Evolutionary conservation across 2,888 invertebrate species (phyloP).

Genomic region (Euphydryas editha): DNA sequence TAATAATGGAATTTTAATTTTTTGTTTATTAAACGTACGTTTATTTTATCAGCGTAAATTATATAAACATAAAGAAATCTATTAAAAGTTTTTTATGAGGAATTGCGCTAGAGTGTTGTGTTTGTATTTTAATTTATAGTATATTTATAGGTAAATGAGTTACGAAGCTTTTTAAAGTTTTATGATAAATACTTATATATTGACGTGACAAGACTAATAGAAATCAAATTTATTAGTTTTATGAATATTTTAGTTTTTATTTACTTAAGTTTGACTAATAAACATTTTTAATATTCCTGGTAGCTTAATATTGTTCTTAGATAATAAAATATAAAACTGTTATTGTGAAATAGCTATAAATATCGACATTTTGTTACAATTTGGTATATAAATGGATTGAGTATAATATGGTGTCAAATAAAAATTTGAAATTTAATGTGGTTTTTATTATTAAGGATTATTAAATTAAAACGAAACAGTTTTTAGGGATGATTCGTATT

Average conservation of each 20-base stretch:
- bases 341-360: constrained; percentile 31
- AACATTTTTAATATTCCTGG: constrained; percentile 4
- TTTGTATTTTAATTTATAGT: background rate
- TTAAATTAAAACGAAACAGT: too few species aligned
- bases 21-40: constrained; percentile 2
- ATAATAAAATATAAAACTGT: constrained; percentile 17
- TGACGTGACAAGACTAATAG: constrained; percentile 1
- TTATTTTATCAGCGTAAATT: constrained; percentile 13
- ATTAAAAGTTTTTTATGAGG: constrained; percentile 29
- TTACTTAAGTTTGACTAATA: background rate
- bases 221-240: constrained; percentile 15
- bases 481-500: too few species aligned
- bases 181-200: background rate
- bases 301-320: constrained; percentile 21
- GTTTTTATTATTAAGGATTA: background rate
- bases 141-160: background rate
- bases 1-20: constrained; percentile 24
- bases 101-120: constrained; percentile 27
- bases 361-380: constrained; percentile 81
- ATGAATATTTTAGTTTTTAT: constrained; percentile 13
- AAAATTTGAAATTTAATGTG: constrained; percentile 49
- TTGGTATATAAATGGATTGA: constrained; percentile 77
- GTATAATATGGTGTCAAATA: constrained; percentile 81
- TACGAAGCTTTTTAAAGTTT: background rate
- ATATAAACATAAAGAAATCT: constrained; percentile 14